These are phyloP conservation scores for Hyphantria cunea DNA, from an alignment of 1,140 invertebrate species.

Conservation along the genomic window DNA sequence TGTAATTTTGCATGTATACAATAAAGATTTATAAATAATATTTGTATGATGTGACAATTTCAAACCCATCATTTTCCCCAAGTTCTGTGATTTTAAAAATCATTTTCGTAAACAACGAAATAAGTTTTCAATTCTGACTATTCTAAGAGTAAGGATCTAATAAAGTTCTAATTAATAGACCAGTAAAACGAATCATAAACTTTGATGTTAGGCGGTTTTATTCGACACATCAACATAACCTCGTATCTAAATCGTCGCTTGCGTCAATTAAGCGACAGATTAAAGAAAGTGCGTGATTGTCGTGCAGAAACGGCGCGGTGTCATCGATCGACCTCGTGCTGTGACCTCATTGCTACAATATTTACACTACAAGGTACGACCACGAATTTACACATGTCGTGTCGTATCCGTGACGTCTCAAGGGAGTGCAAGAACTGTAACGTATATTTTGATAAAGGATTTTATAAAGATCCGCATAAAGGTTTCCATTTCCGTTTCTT, in stretches of 20 bases:
- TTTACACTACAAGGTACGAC: background rate
- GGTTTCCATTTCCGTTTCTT: background rate
- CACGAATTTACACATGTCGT: background rate
- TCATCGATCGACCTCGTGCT: conserved; percentile 19
- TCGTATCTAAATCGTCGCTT: conserved; percentile 13
- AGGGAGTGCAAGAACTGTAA: background rate
- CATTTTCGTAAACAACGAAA: too few relatives aligned
- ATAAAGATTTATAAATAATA: too few relatives aligned
- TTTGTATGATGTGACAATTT: too few relatives aligned
- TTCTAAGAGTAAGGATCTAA: too few relatives aligned
- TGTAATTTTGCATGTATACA: too few relatives aligned
- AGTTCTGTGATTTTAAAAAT: too few relatives aligned
- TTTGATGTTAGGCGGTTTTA: background rate
- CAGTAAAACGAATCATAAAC: too few relatives aligned
- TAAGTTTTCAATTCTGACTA: too few relatives aligned
- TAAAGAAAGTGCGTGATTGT: conserved; percentile 29
- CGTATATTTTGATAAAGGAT: background rate
- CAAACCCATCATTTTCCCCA: too few relatives aligned
- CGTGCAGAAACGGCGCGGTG: conserved; percentile 20
- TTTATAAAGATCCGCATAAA: background rate
- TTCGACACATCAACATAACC: background rate
- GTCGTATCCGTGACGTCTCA: background rate
- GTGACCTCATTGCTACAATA: conserved; percentile 15
- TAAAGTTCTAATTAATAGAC: too few relatives aligned
- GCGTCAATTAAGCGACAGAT: conserved; percentile 22